Base-by-base conservation (phyloP, 2,888 invertebrate genomes). In the Lysandra bellargus region DNA sequence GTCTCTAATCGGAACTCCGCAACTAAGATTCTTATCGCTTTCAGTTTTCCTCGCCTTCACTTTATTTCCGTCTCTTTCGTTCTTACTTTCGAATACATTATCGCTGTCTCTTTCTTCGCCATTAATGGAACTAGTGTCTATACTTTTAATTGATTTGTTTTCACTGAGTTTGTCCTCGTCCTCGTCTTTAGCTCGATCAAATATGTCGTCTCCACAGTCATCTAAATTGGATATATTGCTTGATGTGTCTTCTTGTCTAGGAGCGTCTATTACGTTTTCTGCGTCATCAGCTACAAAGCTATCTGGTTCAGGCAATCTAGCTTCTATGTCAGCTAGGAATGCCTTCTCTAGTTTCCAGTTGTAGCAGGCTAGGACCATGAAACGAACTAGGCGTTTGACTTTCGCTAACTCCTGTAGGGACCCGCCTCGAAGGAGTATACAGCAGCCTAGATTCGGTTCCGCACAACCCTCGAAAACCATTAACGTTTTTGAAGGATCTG, bases 391-490 rank as follows among this genome's bases (percentile, higher is more conserved):
- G 84, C 96, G 96, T 88, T 99, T 99, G 0, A 99, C 96, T 86
- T 96, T 96, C 12, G 96, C 95, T 7, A 99, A 93, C 87, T 99
- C 98, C n/a, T 92, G 88, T 79, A 95, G 90, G 0, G 95, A 94
- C 0, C 96, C 96, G 0, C 99, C 99, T n/a, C 98, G 95, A 2
- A 99, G 91, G 3, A 99, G 90, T 73, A 99, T 97, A 30, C 99
- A 98, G 83, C 98, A 98, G 1, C 98, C 98, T 1, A 98, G 95
- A 85, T 97, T 96, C 0, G 97, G 95, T 86, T 97, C 96, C 0
- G 97, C 97, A 83, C 99, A 97, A 6, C 98, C 98, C 90, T 99
- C 99, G 84, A 99, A 97, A 84, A 98, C 97, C 98, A 99, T 98
- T 53, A 99, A 91, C 0, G 98, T 98, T 94, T 99, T 99, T 40